Base-by-base conservation (phyloP, 1,140 invertebrate species). In the Cydia splendana region DNA sequence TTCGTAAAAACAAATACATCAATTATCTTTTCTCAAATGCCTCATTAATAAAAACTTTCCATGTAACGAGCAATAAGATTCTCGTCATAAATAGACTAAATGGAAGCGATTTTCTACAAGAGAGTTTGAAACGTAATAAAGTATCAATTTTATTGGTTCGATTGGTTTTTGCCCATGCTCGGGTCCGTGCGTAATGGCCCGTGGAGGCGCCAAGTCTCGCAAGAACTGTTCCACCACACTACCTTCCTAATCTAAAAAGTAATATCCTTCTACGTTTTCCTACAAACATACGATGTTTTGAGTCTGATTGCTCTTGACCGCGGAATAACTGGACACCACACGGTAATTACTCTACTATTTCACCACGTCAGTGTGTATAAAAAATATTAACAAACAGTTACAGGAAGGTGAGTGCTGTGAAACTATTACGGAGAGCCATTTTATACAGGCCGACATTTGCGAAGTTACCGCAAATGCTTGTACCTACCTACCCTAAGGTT, bases 121-220 rank as follows among this genome's bases (percentile, higher is more conserved):
- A 62, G 57, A 62, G 9, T 62, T 62, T 62, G 15, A 62, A 62
- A 38, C 6, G 67, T 42, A 38, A 38, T 71, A 71, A 71, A 71
- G 30, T 71, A 71, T 71, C n/a, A 45, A 42, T 71, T 71, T 71
- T 71, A 71, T 71, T 71, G 67, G 30, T 34, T 34, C 13, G 28
- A 38, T 71, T 71, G 12, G 57, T 38, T 71, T 71, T 71, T 71
- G 34, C 34, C 10, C 20, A 28, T n/a, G 18, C 30, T 18, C 13
- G 45, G 30, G 73, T 5, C 76, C 20, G 9, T 0, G 75, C 24
- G 20, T 75, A 79, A 79, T 79, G 78, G 75, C 3, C 53, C 78
- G 48, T 67, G 48, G 42, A 76, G 78, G 78, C 78, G 78, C 78
- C 78, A 67, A 34, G 74, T 15, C 34, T 38, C n/a, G 69, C 77